Evolutionary conservation across 2,888 invertebrate species (phyloP), one percentile per base, ranked within the genome.

Genomic region (Pseudolycoriella hygida): DNA sequence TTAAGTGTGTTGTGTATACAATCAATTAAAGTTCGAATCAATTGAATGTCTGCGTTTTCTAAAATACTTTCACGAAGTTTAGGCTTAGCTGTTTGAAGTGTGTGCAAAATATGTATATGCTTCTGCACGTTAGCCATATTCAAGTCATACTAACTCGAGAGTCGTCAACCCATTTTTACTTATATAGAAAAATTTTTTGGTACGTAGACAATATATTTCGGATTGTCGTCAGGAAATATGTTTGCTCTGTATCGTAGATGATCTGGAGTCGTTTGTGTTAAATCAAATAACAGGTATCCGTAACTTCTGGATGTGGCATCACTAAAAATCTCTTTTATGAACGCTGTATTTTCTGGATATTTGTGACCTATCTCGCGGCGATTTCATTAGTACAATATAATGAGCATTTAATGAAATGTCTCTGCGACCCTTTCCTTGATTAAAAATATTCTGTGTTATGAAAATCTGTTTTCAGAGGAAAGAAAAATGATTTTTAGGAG

Each of bases 191-290:
- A 37, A 39, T 39, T 44, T 18, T 44, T 44, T 17, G 44, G 39
- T 6, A 44, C 17, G 15, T 44, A 44, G 2, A 44, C 39, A 30
- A 44, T 39, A 39, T 44, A n/a, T 17, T 18, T 11, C 30, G 44
- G 44, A 2, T 17, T 34, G 34, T 43, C 43, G 12, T 30, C 17
- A 8, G 32, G 12, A 18, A 34, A 43, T n/a, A 43, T 38, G 11
- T 19, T 15, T 37, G 43, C 37, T 2, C 43, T 17, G 34, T 38
- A 43, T 8, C 43, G 20, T 15, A 18, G 17, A 17, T 34, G 14
- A 43, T 43, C 43, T 8, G 38, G 43, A 37, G 43, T 43, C 25
- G 43, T 20, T 34, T 37, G 43, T 12, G 34, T 43, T 14, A 43
- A 25, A 12, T 43, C 43, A 37, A 43, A 43, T n/a, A 43, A 3